Evolutionary conservation across 2,888 invertebrate genomes (phyloP).

Genomic region (Spicauda simplicius): DNA sequence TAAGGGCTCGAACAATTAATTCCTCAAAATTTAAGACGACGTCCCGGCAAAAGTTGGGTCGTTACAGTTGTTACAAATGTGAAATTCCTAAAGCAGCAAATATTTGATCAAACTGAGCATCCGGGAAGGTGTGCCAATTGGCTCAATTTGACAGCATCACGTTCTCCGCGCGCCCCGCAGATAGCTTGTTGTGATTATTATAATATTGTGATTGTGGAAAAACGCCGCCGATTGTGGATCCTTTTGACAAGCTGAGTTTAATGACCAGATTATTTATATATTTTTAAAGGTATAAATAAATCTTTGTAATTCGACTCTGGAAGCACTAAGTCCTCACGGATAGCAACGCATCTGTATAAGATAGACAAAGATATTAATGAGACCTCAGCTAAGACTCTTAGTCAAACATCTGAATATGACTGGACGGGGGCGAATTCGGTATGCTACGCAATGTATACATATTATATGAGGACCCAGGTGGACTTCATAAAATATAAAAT

Average conservation of each 20-base stretch:
- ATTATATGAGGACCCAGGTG: no score
- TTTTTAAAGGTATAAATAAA: no score
- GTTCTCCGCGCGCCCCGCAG: conserved; percentile 46
- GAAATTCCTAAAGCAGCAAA: conserved; percentile 59
- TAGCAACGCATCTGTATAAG: no score
- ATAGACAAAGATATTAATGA: no score
- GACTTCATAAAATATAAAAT: no score
- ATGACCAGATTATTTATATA: neutral
- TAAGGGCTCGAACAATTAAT: conserved; percentile 21
- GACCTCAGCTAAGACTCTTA: no score
- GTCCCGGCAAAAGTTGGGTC: conserved; percentile 44
- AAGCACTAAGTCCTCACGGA: no score
- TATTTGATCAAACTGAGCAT: conserved; percentile 63
- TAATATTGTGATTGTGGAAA: conserved; percentile 45
- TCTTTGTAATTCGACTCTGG: no score
- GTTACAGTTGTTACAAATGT: conserved; percentile 40
- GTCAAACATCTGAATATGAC: no score
- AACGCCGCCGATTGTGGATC: conserved; percentile 42
- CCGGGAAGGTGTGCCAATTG: conserved; percentile 66
- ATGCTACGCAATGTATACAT: no score
- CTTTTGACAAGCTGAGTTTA: conserved; percentile 25
- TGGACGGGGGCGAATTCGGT: no score
- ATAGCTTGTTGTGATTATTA: conserved; percentile 50
- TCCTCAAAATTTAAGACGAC: conserved; percentile 30
- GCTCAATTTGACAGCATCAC: conserved; percentile 71